Base-by-base conservation (phyloP, 35 echinoderm and acorn worm genomes). In the Heliocidaris erythrogramma region DNA sequence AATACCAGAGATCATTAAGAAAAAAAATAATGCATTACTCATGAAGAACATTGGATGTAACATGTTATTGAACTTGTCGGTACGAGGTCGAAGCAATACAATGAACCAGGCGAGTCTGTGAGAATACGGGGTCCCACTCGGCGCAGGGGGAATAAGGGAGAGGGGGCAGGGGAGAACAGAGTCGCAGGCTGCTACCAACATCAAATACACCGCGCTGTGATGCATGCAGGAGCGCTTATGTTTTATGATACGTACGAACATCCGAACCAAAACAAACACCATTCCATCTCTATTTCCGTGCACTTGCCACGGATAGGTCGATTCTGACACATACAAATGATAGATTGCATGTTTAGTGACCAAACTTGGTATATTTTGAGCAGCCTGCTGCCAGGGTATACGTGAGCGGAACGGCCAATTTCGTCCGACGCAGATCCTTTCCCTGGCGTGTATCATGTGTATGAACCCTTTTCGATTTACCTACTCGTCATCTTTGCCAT, bases 291-390 rank as follows among this genome's bases (percentile, higher is more conserved):
- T 48, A 92, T 92, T 59, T 92, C 29, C 91, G 91, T 92, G 91
- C 91, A 92, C 49, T 92, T 92, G 91, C 48, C 91, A 92, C 91
- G 91, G 32, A 92, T 49, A 92, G 27, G 21, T 30, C 49, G 47
- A 92, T 50, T 59, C 48, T 92, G 91, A 92, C 91, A 92, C 47
- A 92, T 48, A 92, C 91, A 30, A 92, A 92, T 92, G 91, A 92
- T 92, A 92, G 47, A 92, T 92, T 29, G 50, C 91, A 92, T 92
- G 91, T 92, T 92, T 92, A 92, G 91, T 59, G 91, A 92, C 49
- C 91, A 59, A 92, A 30, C 91, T 30, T 59, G 14, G 87, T 89
- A 89, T 89, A 47, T 89, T 32, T 89, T 32, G 87, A 48, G 87
- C 87, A 13, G 31, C 87, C 87, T 47, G 47, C 87, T 89, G 47